These are phyloP conservation scores for Stegodyphus dumicola DNA, from an alignment of 1,140 invertebrate species.

Conservation along the genomic window DNA sequence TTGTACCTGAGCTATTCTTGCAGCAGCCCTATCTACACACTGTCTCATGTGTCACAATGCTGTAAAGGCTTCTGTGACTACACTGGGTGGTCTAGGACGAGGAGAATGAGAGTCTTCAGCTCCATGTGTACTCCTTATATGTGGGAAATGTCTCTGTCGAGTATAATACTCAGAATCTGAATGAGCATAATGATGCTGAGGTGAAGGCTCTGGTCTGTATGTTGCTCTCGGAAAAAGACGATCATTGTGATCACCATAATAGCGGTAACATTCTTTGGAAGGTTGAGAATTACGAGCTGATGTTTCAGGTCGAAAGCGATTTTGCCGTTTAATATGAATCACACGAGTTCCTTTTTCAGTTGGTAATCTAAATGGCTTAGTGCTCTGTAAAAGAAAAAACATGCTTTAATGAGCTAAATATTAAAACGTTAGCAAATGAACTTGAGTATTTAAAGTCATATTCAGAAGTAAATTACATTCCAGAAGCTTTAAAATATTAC, in stretches of 20 bases:
- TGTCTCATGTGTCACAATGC: constrained; percentile 61
- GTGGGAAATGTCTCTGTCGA: constrained; percentile 50
- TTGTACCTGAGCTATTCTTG: constrained; percentile 58
- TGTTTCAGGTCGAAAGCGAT: constrained; percentile 50
- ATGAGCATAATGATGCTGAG: constrained; percentile 60
- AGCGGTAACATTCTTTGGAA: constrained; percentile 48
- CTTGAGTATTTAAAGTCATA: too few species aligned
- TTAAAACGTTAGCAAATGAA: too few species aligned
- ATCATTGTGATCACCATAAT: constrained; percentile 59
- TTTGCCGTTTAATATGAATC: constrained; percentile 59
- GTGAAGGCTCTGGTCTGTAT: constrained; percentile 56
- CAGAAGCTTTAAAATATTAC: too few species aligned
- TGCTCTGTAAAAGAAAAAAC: constrained; percentile 34
- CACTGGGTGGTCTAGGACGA: constrained; percentile 49
- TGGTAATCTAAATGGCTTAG: constrained; percentile 51
- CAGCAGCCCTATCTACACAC: constrained; percentile 61
- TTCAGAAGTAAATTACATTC: too few species aligned
- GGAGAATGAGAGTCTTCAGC: constrained; percentile 35
- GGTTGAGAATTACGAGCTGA: constrained; percentile 23
- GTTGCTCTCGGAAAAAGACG: constrained; percentile 53
- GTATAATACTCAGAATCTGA: constrained; percentile 59
- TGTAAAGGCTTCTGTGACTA: constrained; percentile 57
- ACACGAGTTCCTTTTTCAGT: constrained; percentile 53
- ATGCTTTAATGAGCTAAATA: too few species aligned
- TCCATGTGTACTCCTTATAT: constrained; percentile 38